Evolutionary conservation across 2,888 invertebrate species (phyloP).

Genomic region (Nebria salina): DNA sequence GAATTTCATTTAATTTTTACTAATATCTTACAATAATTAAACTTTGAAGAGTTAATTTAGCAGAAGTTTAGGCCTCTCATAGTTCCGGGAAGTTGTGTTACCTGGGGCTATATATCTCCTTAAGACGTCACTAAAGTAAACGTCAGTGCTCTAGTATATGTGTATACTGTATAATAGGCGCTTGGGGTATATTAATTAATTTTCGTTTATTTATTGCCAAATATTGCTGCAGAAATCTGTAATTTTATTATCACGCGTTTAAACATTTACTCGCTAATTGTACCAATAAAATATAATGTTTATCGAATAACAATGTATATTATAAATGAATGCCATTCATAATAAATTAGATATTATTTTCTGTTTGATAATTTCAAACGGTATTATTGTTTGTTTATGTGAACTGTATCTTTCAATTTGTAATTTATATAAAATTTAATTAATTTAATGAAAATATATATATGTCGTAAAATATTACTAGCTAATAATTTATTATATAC

Average conservation of each 20-base stretch:
- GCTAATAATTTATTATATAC: too few relatives aligned
- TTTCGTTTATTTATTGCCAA: too few relatives aligned
- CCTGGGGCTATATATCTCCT: background rate
- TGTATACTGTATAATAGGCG: too few relatives aligned
- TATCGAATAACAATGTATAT: background rate
- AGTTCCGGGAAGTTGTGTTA: background rate
- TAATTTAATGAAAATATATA: background rate
- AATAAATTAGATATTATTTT: background rate
- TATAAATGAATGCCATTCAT: background rate
- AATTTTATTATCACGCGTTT: too few relatives aligned
- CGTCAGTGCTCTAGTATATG: too few relatives aligned
- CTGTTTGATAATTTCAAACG: background rate
- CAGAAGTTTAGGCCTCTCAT: background rate
- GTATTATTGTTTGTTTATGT: background rate
- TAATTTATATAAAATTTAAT: background rate
- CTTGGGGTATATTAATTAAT: too few relatives aligned
- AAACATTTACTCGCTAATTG: background rate
- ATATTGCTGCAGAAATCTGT: too few relatives aligned
- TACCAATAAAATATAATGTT: background rate
- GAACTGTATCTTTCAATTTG: too few relatives aligned
- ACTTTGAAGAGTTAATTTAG: background rate
- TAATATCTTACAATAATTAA: constrained; percentile 18
- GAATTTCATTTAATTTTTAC: constrained; percentile 24
- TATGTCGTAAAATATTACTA: background rate
- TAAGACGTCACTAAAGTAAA: too few relatives aligned